Percentiles rank a stretch among this genome's conserved stretches.
Evolutionary conservation across 2,888 invertebrate genomes (phyloP).

Genomic region (Micoletzkya japonica): DNA sequence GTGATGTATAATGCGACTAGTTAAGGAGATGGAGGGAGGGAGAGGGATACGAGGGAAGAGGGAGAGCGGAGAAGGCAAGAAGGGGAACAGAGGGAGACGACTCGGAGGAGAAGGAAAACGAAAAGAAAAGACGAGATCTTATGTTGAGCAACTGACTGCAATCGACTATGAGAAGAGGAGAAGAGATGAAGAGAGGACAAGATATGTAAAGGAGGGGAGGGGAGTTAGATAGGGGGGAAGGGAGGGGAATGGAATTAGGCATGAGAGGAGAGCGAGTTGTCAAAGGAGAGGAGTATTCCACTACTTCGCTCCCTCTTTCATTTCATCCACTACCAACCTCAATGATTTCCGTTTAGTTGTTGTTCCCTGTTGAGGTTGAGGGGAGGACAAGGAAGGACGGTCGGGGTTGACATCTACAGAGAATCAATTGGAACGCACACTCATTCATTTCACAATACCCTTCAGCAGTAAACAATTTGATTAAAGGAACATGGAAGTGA

Average conservation of each 20-base stretch:
- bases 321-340: background rate
- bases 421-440: background rate
- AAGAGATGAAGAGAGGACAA: constrained; percentile 9
- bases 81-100: constrained; percentile 4
- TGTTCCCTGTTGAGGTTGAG: background rate
- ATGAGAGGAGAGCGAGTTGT: background rate
- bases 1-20: too few relatives aligned
- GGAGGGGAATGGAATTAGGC: background rate
- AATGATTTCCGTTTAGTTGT: background rate
- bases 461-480: too few relatives aligned
- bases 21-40: background rate
- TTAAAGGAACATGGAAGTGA: too few relatives aligned
- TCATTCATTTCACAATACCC: too few relatives aligned
- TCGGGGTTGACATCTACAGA: background rate
- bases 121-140: background rate
- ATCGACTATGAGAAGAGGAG: too few relatives aligned
- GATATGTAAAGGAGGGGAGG: too few relatives aligned
- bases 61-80: constrained; percentile 1
- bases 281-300: background rate
- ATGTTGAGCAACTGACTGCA: too few relatives aligned
- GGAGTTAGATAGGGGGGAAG: constrained; percentile 1
- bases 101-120: background rate
- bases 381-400: background rate
- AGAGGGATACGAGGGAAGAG: background rate
- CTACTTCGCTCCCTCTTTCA: background rate